A percentile compares a stretch with the other conserved stretches of the same genome.
Evolutionary conservation across 2,888 invertebrate genomes (phyloP).

Genomic region (Steinernema scapterisci): DNA sequence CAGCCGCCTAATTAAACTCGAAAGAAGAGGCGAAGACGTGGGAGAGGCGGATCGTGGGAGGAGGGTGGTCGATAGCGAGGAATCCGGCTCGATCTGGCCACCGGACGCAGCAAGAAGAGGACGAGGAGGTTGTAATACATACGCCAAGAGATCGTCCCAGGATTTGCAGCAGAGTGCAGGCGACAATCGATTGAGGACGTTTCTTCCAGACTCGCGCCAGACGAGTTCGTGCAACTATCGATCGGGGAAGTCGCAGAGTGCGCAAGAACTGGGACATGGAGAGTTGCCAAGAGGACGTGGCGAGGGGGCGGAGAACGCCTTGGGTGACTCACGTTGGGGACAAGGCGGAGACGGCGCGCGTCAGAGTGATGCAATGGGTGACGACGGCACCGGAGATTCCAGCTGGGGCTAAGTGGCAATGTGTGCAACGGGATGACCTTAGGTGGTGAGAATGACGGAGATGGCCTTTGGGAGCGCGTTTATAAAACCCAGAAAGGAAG

Average conservation of each 20-base stretch:
- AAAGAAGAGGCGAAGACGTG: not conserved
- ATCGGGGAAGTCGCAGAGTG: not conserved
- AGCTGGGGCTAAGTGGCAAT: too few relatives aligned
- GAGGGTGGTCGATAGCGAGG: not conserved
- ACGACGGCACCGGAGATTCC: too few relatives aligned
- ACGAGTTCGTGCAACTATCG: not conserved
- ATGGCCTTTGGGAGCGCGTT: too few relatives aligned
- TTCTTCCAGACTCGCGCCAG: conserved; percentile 12
- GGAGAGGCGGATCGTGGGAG: not conserved
- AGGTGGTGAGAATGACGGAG: too few relatives aligned
- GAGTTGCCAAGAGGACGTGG: not conserved
- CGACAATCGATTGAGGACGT: conserved; percentile 4
- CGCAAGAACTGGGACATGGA: not conserved
- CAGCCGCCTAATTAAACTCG: not conserved
- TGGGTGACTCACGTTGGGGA: not conserved
- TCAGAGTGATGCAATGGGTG: conserved; percentile 20
- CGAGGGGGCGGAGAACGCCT: not conserved
- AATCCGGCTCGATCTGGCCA: not conserved
- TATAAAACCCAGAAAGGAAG: too few relatives aligned
- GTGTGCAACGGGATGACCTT: too few relatives aligned
- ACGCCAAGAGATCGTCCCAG: not conserved
- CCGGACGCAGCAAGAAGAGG: not conserved
- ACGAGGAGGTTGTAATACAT: not conserved
- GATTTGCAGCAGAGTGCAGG: not conserved
- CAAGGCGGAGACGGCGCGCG: not conserved